A percentile compares a stretch with the other conserved stretches of the same genome.
Evolutionary conservation across 2,797 vertebrate genomes (phyloP).

Genomic region (Adrianichthys oophorus): DNA sequence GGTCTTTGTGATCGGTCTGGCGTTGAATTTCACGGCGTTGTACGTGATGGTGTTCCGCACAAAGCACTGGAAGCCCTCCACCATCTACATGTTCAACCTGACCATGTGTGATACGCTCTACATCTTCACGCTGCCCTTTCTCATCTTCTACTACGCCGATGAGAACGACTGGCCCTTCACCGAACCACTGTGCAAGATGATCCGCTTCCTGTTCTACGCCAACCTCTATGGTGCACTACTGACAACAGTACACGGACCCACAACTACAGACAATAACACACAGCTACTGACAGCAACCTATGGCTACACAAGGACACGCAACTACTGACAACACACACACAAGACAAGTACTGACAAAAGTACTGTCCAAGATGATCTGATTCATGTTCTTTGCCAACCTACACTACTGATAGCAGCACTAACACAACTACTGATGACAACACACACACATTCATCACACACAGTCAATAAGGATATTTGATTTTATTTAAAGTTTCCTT

Average conservation of each 20-base stretch:
- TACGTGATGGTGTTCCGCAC: conserved; percentile 88
- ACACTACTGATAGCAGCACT: conserved; percentile 38
- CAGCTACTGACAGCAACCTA: too few species aligned
- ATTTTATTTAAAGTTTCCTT: too few species aligned
- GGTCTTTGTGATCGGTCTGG: conserved; percentile 88
- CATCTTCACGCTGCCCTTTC: conserved; percentile 89
- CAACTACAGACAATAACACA: background rate
- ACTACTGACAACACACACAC: too few species aligned
- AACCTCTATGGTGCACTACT: conserved; percentile 88
- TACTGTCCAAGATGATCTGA: conserved; percentile 90
- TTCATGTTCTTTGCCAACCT: conserved; percentile 97
- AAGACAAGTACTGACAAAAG: too few species aligned
- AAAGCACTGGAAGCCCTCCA: conserved; percentile 90
- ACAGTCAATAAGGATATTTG: too few species aligned
- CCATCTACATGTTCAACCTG: conserved; percentile 97
- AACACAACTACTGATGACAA: background rate
- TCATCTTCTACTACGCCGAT: conserved; percentile 90
- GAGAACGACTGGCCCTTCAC: conserved; percentile 94
- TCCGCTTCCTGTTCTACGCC: conserved; percentile 96
- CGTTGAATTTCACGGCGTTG: conserved; percentile 84
- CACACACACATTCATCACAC: too few species aligned
- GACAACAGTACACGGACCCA: background rate
- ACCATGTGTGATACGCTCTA: conserved; percentile 89
- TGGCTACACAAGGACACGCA: too few species aligned
- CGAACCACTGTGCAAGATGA: conserved; percentile 86